Evolutionary conservation across 2,113 vertebrate genomes (phyloP).

Genomic region (Bambusicola thoracicus): DNA sequence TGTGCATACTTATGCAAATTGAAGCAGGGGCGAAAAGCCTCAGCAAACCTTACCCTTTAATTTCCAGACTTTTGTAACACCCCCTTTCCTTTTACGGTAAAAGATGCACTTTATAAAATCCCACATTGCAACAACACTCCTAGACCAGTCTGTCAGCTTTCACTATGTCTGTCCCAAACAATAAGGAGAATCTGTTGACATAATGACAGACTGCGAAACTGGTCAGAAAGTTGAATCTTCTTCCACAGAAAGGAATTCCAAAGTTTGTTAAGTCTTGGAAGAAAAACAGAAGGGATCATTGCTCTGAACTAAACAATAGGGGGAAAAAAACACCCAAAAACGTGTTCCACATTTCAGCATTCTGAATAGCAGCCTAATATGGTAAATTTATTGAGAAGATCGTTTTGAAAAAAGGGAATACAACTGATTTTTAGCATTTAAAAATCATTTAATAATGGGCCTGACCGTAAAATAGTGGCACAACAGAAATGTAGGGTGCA

Average conservation of each 20-base stretch:
- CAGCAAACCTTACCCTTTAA: background rate
- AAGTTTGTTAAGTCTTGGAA: background rate
- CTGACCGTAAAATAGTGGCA: conserved; percentile 35
- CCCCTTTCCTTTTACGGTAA: background rate
- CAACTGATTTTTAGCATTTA: conserved; percentile 51
- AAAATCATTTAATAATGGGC: conserved; percentile 48
- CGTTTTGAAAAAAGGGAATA: conserved; percentile 35
- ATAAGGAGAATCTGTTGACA: background rate
- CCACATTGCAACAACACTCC: background rate
- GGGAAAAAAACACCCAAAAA: background rate
- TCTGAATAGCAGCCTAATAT: conserved; percentile 65
- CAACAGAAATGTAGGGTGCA: background rate
- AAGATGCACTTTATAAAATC: background rate
- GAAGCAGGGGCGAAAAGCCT: background rate
- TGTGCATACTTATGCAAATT: background rate
- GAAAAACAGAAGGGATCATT: conserved; percentile 22
- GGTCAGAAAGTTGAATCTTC: conserved; percentile 2
- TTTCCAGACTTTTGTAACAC: background rate
- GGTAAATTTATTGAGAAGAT: conserved; percentile 64
- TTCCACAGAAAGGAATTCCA: conserved; percentile 40
- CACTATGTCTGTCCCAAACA: background rate
- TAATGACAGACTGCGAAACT: background rate
- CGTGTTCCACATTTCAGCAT: conserved; percentile 35
- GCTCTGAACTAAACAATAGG: background rate
- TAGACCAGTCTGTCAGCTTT: background rate